Percentiles rank a stretch among this genome's conserved stretches.
These are phyloP conservation scores for Scleropages formosus DNA, from an alignment of 2,797 vertebrate species.

Conservation along the genomic window DNA sequence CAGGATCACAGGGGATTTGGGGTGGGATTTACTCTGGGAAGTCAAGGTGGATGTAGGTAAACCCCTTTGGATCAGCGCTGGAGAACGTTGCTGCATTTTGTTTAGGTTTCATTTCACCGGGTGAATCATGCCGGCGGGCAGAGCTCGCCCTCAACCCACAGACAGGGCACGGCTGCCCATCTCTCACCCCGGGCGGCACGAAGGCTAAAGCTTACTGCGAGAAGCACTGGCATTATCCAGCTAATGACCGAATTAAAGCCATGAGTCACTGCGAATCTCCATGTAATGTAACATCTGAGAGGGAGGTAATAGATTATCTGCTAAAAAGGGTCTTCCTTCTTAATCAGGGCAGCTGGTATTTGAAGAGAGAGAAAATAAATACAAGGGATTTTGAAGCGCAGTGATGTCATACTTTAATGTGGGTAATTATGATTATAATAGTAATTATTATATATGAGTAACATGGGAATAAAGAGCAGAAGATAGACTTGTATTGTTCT, in stretches of 20 bases:
- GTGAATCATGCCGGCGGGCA: not conserved
- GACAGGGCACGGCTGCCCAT: slow-evolving; percentile 63
- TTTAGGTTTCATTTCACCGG: slow-evolving; percentile 1
- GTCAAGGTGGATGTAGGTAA: slow-evolving; percentile 4
- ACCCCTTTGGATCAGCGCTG: not conserved
- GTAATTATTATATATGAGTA: not conserved
- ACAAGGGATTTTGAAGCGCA: not conserved
- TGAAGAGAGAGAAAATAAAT: slow-evolving; percentile 31
- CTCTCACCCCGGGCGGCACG: slow-evolving; percentile 61
- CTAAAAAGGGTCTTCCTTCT: slow-evolving; percentile 63
- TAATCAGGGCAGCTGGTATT: slow-evolving; percentile 71
- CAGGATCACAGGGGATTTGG: slow-evolving; percentile 14
- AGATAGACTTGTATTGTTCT: not conserved
- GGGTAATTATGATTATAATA: not conserved
- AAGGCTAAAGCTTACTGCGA: slow-evolving; percentile 68
- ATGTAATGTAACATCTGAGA: slow-evolving; percentile 59
- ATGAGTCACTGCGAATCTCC: slow-evolving; percentile 77
- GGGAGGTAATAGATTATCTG: slow-evolving; percentile 70
- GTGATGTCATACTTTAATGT: not conserved
- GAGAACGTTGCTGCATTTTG: not conserved
- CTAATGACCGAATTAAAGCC: slow-evolving; percentile 78
- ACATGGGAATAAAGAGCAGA: not conserved
- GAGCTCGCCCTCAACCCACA: slow-evolving; percentile 22
- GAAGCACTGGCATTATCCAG: slow-evolving; percentile 71
- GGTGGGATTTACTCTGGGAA: not conserved